Evolutionary conservation across 2,888 invertebrate genomes (phyloP).

Genomic region (Erebia aethiops): DNA sequence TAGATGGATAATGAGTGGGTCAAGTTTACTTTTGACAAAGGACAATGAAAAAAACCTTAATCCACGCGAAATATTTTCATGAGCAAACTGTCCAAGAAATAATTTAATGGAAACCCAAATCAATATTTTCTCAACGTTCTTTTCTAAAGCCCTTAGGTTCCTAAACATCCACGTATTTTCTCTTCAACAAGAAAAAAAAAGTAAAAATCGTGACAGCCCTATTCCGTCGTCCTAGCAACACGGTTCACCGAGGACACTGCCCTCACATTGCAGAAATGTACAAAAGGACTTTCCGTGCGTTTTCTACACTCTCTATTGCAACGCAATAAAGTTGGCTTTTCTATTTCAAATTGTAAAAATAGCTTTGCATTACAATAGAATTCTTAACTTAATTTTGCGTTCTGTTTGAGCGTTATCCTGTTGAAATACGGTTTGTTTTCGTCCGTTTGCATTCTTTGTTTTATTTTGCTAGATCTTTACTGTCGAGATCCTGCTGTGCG

Average conservation of each 20-base stretch:
- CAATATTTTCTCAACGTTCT: background rate
- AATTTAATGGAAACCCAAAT: background rate
- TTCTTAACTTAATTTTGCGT: constrained; percentile 41
- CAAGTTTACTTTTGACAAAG: too few relatives aligned
- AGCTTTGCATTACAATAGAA: constrained; percentile 40
- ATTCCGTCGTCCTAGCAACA: constrained; percentile 65
- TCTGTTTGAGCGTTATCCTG: constrained; percentile 14
- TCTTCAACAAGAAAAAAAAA: constrained; percentile 48
- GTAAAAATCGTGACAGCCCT: constrained; percentile 74
- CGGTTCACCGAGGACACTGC: constrained; percentile 74
- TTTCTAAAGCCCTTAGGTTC: constrained; percentile 1
- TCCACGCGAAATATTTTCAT: background rate
- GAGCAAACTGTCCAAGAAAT: background rate
- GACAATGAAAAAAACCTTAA: too few relatives aligned
- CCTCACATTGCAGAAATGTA: constrained; percentile 57
- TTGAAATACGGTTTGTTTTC: constrained; percentile 45
- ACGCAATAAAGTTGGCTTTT: constrained; percentile 39
- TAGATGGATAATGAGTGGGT: too few relatives aligned
- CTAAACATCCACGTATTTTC: constrained; percentile 34
- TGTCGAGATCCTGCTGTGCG: constrained; percentile 64
- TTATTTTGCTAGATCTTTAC: constrained; percentile 61
- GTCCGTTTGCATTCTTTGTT: constrained; percentile 10
- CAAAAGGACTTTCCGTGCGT: constrained; percentile 42
- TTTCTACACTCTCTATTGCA: constrained; percentile 41
- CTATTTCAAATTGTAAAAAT: constrained; percentile 27